Evolutionary conservation across 2,113 vertebrate species (phyloP).

Genomic region (Micromys minutus): DNA sequence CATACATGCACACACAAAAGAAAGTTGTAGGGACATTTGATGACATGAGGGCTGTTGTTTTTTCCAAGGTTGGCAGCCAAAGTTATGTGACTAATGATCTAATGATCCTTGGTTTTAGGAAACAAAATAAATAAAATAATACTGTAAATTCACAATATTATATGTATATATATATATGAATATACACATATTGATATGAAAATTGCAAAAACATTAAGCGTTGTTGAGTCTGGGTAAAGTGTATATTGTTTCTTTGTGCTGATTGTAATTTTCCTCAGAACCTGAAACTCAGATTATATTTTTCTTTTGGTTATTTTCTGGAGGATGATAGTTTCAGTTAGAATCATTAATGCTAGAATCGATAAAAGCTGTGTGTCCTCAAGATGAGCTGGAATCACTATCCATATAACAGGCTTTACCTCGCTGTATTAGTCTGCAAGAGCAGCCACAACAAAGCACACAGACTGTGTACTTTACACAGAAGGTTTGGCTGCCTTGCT

Average conservation of each 20-base stretch:
- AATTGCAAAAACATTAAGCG: background rate
- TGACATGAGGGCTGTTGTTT: background rate
- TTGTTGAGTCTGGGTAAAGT: background rate
- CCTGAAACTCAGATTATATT: background rate
- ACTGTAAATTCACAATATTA: background rate
- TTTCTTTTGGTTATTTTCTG: background rate
- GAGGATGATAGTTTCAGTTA: background rate
- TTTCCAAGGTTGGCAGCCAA: background rate
- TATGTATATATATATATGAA: background rate
- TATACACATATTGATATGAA: no score
- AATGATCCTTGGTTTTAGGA: constrained; percentile 28
- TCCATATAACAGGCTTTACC: background rate
- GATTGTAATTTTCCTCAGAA: constrained; percentile 44
- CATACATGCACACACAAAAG: no score
- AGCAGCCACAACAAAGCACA: background rate
- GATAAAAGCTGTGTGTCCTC: background rate
- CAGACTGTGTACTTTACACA: background rate
- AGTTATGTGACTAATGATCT: background rate
- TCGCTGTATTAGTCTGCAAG: background rate
- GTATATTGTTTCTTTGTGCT: background rate
- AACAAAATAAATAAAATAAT: background rate
- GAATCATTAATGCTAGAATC: background rate
- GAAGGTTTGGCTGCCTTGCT: background rate
- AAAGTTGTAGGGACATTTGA: background rate
- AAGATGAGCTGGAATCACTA: background rate